These are phyloP conservation scores for Palloptera scutellata DNA, from an alignment of 2,888 invertebrate genomes.

Conservation along the genomic window DNA sequence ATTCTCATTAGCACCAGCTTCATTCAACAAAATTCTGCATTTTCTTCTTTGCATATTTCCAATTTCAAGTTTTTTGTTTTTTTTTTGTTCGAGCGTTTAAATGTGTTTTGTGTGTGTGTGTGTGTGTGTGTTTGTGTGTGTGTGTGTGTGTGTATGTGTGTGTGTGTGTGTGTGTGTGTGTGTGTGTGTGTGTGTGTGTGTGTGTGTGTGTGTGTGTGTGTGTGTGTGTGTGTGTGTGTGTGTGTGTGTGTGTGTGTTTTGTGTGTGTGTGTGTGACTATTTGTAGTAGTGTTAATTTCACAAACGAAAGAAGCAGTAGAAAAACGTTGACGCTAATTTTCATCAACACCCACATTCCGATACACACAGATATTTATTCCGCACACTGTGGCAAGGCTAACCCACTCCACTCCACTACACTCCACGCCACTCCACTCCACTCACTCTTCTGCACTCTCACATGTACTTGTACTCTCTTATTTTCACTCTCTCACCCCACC, in stretches of 20 bases:
- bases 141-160: slow-evolving; percentile 2
- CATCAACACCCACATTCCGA: slow-evolving; percentile 3
- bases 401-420: too few relatives aligned
- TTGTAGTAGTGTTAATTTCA: slow-evolving; percentile 5
- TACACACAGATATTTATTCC: neutral
- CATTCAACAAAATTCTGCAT: too few relatives aligned
- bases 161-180: slow-evolving; percentile 3
- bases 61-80: slow-evolving; percentile 6
- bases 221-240: slow-evolving; percentile 3
- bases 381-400: too few relatives aligned
- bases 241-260: neutral
- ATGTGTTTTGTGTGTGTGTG: neutral
- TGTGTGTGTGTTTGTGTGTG: neutral
- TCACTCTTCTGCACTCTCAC: too few relatives aligned
- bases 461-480: too few relatives aligned
- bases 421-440: too few relatives aligned
- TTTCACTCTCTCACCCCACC: too few relatives aligned
- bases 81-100: neutral
- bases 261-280: neutral
- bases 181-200: slow-evolving; percentile 3
- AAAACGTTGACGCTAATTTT: slow-evolving; percentile 15
- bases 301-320: slow-evolving; percentile 14
- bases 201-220: slow-evolving; percentile 3
- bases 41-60: too few relatives aligned
- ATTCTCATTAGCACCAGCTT: neutral